Base-by-base conservation (phyloP, 2,797 vertebrate genomes). In the Steatocranus sp. region DNA sequence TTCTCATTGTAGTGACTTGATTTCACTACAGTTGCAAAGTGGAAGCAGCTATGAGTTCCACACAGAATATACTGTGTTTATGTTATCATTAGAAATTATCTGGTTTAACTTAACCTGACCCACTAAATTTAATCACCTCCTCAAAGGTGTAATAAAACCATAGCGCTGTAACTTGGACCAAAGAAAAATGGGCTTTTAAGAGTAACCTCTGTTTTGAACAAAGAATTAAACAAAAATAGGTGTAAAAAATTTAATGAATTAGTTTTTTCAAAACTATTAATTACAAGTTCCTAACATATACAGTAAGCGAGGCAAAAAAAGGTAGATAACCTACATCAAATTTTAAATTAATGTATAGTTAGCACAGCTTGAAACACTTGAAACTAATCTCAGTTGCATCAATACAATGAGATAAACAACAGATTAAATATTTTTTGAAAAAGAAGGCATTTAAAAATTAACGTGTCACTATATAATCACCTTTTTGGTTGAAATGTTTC, bases 41-140 rank as follows among this genome's bases (percentile, higher is more conserved):
- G 25, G 53, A 17, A 56, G 27, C 53, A 4, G 27, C 53, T 56
- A 1, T 56, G 53, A 56, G 53, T 53, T 56, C 3, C 25, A 30
- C 14, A 56, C 0, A 56, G 14, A 56, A 56, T 17, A 56, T 30
- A 30, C 0, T 30, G 1, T 17, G 0, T 30, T 2, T 15, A 30
- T 0, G 0, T 56, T 3, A 30, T 18, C 25, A 56, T 56, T 17
- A 30, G 15, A 56, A 56, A 56, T 18, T 0, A 56, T 30, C 27
- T 30, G 53, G 27, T 30, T 30, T 2, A 56, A 56, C 27, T 0
- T 17, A 56, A 18, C 25, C 8, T 30, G 53, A 30, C 53, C n/a
- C 27, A 56, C 27, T 30, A 30, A 17, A 56, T 56, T 56, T 10
- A 27, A 56, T 30, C 53, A 30, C 15, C 5, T 2, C 2, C 25